Conservation (phyloP, 2,797 vertebrate genomes). For the Pitangus sulphuratus region DNA sequence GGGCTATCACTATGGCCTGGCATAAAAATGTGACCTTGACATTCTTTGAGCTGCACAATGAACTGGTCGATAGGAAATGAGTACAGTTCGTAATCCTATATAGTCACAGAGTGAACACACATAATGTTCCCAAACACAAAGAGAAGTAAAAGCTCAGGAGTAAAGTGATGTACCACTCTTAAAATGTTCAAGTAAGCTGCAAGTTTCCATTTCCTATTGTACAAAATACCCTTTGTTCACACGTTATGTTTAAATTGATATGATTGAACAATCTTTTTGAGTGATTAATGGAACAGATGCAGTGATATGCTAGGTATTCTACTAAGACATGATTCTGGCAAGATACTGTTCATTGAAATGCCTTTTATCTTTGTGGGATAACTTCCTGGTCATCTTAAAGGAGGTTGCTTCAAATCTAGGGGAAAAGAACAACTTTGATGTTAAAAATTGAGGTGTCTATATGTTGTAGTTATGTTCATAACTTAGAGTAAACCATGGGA, state of each 20-base stretch:
- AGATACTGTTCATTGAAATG: neutral
- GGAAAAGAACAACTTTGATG: neutral
- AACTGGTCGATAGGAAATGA: neutral
- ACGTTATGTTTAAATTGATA: neutral
- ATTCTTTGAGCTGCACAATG: neutral
- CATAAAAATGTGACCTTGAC: constrained; percentile 39
- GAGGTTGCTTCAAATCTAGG: neutral
- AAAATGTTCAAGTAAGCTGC: neutral
- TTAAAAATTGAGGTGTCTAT: neutral
- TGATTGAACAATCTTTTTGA: neutral
- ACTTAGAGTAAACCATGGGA: neutral
- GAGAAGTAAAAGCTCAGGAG: neutral
- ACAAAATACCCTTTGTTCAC: neutral
- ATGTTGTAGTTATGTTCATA: neutral
- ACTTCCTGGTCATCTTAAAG: neutral
- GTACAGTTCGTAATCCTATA: neutral
- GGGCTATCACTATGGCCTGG: neutral
- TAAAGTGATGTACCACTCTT: neutral
- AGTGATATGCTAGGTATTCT: neutral
- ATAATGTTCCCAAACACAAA: neutral
- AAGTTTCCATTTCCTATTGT: neutral
- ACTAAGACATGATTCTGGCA: neutral
- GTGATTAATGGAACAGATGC: neutral
- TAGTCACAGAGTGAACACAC: neutral
- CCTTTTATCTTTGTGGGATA: neutral